These are phyloP conservation scores for Ctenoplectra terminalis DNA, from an alignment of 1,140 invertebrate genomes.

Conservation along the genomic window DNA sequence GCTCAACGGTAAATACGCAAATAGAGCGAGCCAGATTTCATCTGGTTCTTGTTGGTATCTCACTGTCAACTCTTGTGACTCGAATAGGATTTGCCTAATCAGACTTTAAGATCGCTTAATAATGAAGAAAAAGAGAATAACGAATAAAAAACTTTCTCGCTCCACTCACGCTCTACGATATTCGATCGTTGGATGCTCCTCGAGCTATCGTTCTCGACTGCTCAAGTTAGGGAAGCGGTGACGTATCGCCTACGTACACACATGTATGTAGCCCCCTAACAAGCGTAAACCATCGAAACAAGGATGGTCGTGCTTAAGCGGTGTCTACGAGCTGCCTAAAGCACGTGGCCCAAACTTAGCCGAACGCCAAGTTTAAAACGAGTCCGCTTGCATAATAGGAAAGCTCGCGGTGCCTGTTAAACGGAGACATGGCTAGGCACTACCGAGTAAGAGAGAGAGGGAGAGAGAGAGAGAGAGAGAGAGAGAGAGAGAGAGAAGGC, in stretches of 20 bases:
- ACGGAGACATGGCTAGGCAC: neutral
- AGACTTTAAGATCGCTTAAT: conserved; percentile 33
- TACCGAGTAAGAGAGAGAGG: neutral
- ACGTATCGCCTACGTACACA: conserved; percentile 26
- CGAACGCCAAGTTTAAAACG: conserved; percentile 58
- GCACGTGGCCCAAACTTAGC: conserved; percentile 69
- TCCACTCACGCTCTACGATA: neutral
- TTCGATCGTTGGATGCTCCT: neutral
- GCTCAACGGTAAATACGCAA: conserved; percentile 20
- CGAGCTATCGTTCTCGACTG: no score
- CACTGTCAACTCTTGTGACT: neutral
- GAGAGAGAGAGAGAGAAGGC: no score
- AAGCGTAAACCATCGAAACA: conserved; percentile 36
- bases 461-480: neutral
- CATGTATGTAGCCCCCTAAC: neutral
- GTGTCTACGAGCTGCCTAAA: conserved; percentile 64
- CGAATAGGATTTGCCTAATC: conserved; percentile 49
- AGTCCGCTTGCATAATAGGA: conserved; percentile 64
- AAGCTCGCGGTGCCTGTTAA: neutral
- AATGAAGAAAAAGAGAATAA: neutral
- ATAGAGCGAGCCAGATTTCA: conserved; percentile 15
- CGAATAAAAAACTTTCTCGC: no score
- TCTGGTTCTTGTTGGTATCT: neutral
- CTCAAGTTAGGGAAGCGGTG: neutral
- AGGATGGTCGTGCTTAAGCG: conserved; percentile 55